Percentiles rank a stretch among this genome's conserved stretches.
Evolutionary conservation across 1,140 invertebrate species (phyloP).

Genomic region (Papilio machaon): DNA sequence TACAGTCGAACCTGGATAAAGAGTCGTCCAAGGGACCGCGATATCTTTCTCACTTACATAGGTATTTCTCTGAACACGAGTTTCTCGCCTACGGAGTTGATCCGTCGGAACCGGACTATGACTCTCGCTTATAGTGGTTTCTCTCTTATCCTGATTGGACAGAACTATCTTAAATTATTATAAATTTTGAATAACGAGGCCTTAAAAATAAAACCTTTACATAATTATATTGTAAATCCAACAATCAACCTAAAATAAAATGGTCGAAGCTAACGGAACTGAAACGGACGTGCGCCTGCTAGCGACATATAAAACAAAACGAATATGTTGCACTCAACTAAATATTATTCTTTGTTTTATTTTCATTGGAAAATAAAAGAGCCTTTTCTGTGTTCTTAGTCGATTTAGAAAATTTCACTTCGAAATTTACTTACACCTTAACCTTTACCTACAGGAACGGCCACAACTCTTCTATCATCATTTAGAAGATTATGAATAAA

Average conservation of each 20-base stretch:
- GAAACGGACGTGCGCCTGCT: neutral
- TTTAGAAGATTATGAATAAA: too few species aligned
- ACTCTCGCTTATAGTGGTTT: too few species aligned
- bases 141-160: too few species aligned
- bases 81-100: too few species aligned
- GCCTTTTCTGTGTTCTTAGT: neutral
- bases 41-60: too few species aligned
- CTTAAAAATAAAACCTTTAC: neutral
- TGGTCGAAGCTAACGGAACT: neutral
- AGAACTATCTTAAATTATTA: neutral
- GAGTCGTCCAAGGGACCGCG: too few species aligned
- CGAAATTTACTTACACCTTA: too few species aligned
- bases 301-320: neutral
- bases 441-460: too few species aligned
- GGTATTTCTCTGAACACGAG: too few species aligned
- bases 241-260: slow-evolving; percentile 6
- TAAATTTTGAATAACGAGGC: neutral
- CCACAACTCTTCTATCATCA: too few species aligned
- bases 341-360: neutral
- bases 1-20: too few species aligned
- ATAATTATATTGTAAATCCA: neutral
- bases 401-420: neutral
- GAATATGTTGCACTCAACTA: neutral
- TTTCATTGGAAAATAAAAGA: neutral
- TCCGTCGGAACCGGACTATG: too few species aligned